Evolutionary conservation across 92 coral and sea anemone species (phyloP).

Genomic region (Montipora capitata): DNA sequence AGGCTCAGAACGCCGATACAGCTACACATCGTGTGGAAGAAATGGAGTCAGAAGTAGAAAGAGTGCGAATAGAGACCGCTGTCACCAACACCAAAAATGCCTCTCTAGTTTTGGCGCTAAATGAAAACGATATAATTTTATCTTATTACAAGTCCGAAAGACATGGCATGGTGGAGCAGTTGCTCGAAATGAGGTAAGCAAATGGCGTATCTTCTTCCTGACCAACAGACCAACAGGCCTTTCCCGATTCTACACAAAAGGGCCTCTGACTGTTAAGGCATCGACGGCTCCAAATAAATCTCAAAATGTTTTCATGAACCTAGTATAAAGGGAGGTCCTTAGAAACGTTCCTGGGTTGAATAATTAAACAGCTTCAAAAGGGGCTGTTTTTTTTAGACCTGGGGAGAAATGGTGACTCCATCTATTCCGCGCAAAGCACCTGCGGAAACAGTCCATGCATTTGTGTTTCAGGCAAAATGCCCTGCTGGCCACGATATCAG

Average conservation of each 20-base stretch:
- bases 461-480: conserved; percentile 92
- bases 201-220: neutral
- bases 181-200: conserved; percentile 96
- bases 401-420: no score
- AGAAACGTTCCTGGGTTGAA: no score
- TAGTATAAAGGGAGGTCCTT: no score
- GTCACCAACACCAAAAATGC: conserved; percentile 99
- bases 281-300: no score
- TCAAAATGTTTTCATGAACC: no score
- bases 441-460: neutral
- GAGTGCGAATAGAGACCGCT: conserved; percentile 92
- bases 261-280: no score
- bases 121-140: conserved; percentile 93
- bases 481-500: conserved; percentile 95
- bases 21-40: conserved; percentile 90
- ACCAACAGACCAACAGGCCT: no score
- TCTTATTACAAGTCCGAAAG: conserved; percentile 93
- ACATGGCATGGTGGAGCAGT: conserved; percentile 90
- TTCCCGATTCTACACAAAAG: no score
- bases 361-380: no score
- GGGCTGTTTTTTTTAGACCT: no score
- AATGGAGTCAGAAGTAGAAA: conserved; percentile 93
- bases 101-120: conserved; percentile 90
- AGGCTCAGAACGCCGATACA: conserved; percentile 85
- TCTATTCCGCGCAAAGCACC: neutral